Conservation (phyloP, 2,113 vertebrate genomes). For the Macroglossus sobrinus region DNA sequence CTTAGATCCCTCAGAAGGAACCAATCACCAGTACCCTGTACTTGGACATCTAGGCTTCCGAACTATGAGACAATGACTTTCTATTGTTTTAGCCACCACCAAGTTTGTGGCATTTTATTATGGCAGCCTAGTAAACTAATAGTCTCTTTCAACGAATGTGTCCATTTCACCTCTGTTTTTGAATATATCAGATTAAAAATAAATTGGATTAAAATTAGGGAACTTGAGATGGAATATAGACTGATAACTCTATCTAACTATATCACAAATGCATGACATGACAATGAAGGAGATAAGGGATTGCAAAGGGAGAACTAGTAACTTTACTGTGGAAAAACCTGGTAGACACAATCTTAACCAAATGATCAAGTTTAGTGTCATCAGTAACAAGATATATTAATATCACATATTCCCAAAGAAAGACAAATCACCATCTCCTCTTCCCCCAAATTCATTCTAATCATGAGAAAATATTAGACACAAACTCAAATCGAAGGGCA, state of each 20-base stretch:
- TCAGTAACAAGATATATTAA: too few species aligned
- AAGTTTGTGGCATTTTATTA: background rate
- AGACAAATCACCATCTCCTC: too few species aligned
- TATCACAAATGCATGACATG: background rate
- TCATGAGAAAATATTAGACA: too few species aligned
- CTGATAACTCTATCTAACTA: background rate
- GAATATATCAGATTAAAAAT: background rate
- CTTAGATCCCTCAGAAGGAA: background rate
- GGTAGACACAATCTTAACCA: too few species aligned
- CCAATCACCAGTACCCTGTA: background rate
- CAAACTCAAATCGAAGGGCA: too few species aligned
- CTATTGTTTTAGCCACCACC: background rate
- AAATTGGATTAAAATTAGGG: background rate
- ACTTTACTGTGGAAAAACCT: too few species aligned
- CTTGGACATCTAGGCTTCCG: background rate
- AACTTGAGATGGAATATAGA: background rate
- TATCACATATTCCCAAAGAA: too few species aligned
- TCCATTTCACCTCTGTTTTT: background rate
- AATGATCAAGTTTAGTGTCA: too few species aligned
- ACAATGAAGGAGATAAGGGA: background rate
- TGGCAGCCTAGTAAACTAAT: background rate
- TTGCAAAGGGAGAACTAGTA: too few species aligned
- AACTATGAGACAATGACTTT: background rate
- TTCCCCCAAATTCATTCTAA: too few species aligned
- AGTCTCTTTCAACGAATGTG: background rate